Base-by-base conservation (phyloP, 2,888 invertebrate genomes). In the Elgonia sp. region DNA sequence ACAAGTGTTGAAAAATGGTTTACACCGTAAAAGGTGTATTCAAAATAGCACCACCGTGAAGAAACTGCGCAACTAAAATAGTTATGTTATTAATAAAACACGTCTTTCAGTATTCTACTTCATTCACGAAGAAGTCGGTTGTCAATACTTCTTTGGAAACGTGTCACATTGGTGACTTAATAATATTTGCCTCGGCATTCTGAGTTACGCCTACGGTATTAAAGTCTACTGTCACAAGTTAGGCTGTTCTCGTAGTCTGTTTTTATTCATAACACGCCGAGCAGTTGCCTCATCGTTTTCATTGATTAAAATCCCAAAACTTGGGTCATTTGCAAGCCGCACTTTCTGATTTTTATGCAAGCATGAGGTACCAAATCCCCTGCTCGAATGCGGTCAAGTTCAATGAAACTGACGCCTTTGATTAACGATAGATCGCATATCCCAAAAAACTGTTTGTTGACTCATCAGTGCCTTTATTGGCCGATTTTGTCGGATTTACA, bases 101-200 rank as follows among this genome's bases (percentile, higher is more conserved):
- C 75, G 83, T 80, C 55, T 87, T 77, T 79, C 62, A 79, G 65
- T 87, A 75, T 84, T 75, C 75, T 63, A 84, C 83, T 87, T 83
- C 86, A 87, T 84, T 87, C 79, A 87, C 87, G 80, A 84, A 86
- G 77, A 82, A 83, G 86, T 79, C 77, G 86, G 73, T 87, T 83
- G 83, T 87, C 86, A 87, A 79, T 87, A 87, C 86, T 83, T 82
- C 70, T 87, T 87, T 83, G 86, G 86, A 83, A 83, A 87, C 79
- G 73, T 75, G 79, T 87, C 83, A 83, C 83, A 60, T 79, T n/a
- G 73, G 86, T 83, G 86, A 87, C 79, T 87, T 87, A 79, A 83
- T 87, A 80, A 65, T 37, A 84, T 84, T 83, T 83, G 60, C 86
- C 79, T 87, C 86, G 79, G 72, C 77, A 87, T 87, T 83, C 83